A percentile compares a stretch with the other conserved stretches of the same genome.
phyloP scores from a whole-genome alignment of 2,888 invertebrate species.

The Eilema depressum region DNA sequence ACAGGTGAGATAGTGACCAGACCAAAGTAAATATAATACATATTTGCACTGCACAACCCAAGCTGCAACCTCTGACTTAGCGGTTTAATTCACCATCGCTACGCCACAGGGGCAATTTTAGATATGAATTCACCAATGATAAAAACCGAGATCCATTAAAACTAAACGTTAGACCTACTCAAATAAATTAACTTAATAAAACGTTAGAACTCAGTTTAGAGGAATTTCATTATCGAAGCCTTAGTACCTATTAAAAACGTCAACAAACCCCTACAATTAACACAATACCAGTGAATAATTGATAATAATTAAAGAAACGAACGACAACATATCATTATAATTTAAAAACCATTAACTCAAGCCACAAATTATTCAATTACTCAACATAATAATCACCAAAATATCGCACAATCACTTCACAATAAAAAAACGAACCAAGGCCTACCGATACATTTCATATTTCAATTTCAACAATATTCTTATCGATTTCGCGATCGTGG shows the following conservation, averaged over 20 bases:
- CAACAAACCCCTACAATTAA: background rate
- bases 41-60: no score
- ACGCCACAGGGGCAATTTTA: no score
- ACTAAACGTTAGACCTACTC: no score
- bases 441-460: slow-evolving; percentile 28
- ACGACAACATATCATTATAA: slow-evolving; percentile 19
- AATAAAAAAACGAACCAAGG: slow-evolving; percentile 19
- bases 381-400: slow-evolving; percentile 16
- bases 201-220: no score
- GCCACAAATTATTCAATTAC: slow-evolving; percentile 21
- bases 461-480: slow-evolving; percentile 36
- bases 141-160: no score
- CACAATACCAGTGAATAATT: background rate
- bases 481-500: slow-evolving; percentile 85
- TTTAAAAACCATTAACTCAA: slow-evolving; percentile 13
- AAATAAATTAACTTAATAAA: no score
- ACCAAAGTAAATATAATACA: no score
- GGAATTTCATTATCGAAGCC: no score
- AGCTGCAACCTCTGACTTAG: no score
- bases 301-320: slow-evolving; percentile 14
- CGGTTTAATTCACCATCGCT: no score
- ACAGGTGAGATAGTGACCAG: no score
- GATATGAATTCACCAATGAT: no score
- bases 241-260: background rate
- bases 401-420: slow-evolving; percentile 35